A percentile compares a stretch with the other conserved stretches of the same genome.
phyloP scores from a whole-genome alignment of 2,113 vertebrate species.

The Lagenorhynchus albirostris region DNA sequence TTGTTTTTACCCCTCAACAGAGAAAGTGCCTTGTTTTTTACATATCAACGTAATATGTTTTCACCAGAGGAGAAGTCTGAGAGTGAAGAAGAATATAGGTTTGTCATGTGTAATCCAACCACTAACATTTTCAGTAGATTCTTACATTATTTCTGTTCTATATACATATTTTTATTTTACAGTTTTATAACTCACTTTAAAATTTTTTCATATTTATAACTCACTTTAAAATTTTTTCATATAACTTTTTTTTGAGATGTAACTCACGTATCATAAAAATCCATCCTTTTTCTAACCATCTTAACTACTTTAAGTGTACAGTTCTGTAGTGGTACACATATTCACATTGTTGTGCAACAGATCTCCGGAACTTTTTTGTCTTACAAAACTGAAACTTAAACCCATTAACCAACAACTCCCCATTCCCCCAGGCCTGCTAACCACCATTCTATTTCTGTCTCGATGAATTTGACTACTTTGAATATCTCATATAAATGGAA shows the following conservation, averaged over 20 bases:
- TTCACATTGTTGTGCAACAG: background rate
- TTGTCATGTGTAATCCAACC: background rate
- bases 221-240: background rate
- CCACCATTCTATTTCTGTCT: background rate
- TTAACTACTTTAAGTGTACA: background rate
- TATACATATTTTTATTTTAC: background rate
- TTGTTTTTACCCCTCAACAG: background rate
- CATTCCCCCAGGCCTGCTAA: background rate
- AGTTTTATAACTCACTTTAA: background rate
- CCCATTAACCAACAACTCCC: background rate
- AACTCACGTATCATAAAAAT: background rate
- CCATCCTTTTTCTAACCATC: background rate
- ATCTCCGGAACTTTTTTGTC: background rate
- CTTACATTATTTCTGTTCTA: background rate
- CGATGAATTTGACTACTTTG: background rate
- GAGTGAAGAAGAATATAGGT: background rate
- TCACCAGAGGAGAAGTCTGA: background rate
- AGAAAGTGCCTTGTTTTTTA: background rate
- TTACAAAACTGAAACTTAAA: background rate
- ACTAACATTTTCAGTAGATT: background rate
- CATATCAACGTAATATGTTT: background rate
- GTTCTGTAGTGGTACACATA: background rate
- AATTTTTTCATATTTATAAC: background rate
- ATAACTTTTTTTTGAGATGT: background rate
- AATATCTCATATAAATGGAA: background rate